Conservation (phyloP, 2,888 invertebrate genomes). For the Alentia gelatinosa region DNA sequence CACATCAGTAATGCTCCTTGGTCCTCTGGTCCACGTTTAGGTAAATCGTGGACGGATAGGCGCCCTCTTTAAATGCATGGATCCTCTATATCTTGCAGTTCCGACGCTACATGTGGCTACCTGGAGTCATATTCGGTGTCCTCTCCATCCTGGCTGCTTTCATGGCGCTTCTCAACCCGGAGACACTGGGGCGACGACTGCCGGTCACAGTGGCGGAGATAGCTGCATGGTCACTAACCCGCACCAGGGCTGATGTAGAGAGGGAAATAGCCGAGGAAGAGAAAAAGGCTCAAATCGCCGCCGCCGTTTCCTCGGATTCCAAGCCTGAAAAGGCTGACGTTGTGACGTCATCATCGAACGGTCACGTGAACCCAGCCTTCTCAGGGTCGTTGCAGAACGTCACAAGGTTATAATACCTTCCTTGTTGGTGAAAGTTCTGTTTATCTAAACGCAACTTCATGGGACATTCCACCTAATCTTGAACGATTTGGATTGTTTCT, state of each 20-base stretch:
- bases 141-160: constrained; percentile 28
- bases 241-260: background rate
- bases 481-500: too few relatives aligned
- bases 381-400: background rate
- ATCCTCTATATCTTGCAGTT: background rate
- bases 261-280: background rate
- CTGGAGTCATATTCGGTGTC: constrained; percentile 34
- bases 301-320: background rate
- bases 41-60: too few relatives aligned
- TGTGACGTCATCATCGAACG: background rate
- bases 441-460: too few relatives aligned
- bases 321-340: background rate
- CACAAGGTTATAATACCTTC: background rate
- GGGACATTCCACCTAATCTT: too few relatives aligned
- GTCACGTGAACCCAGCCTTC: background rate
- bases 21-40: too few relatives aligned
- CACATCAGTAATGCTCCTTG: too few relatives aligned
- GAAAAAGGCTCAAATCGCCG: background rate
- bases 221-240: background rate
- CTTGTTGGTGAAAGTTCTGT: too few relatives aligned
- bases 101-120: constrained; percentile 33
- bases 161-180: constrained; percentile 32
- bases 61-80: too few relatives aligned
- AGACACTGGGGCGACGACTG: constrained; percentile 14
- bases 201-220: constrained; percentile 49